Base-by-base conservation (phyloP, 2,888 invertebrate species). In the Capitulum mitella region DNA sequence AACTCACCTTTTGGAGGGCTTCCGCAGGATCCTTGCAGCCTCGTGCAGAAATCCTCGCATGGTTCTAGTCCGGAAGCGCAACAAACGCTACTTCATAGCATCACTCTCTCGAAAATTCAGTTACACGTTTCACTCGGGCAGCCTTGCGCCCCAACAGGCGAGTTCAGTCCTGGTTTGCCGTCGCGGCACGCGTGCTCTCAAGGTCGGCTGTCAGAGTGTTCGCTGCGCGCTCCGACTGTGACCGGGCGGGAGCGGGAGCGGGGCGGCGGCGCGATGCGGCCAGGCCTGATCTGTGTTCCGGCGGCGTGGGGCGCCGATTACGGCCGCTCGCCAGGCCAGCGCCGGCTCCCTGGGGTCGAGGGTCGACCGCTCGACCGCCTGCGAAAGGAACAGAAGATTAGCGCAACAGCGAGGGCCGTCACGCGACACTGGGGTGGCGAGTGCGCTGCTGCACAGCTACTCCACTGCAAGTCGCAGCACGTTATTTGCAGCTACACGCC, bases 21-120 rank as follows among this genome's bases (percentile, higher is more conserved):
- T 64, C 34, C 64, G 64, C 64, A 64, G 34, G 19, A 64, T 64
- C 64, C 64, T 29, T 10, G 64, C 64, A 16, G 64, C 64, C 34
- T 64, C 64, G 34, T 64, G 64, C 64, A 64, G 64, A 64, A 64
- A 64, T 64, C 64, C 64, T 0, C 64, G 64, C 64, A 64, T 64
- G 32, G 29, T 64, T 14, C 34, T 19, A 1, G 64, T 32, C 16
- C 3, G 64, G 64, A 32, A 29, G 14, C 34, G 16, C 29, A 34
- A 64, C 19, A 29, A 34, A 2, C 34, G 64, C 3, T 19, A 3
- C 5, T 2, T 16, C 64, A 64, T 64, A 19, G 34, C 64, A 34
- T 64, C 61, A 61, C 32, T n/a, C n/a, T n/a, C n/a, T n/a, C n/a
- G n/a, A n/a, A n/a, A n/a, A n/a, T n/a, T n/a, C n/a, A n/a, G n/a